Evolutionary conservation across 2,113 vertebrate genomes (phyloP).

Genomic region (Osmerus mordax): DNA sequence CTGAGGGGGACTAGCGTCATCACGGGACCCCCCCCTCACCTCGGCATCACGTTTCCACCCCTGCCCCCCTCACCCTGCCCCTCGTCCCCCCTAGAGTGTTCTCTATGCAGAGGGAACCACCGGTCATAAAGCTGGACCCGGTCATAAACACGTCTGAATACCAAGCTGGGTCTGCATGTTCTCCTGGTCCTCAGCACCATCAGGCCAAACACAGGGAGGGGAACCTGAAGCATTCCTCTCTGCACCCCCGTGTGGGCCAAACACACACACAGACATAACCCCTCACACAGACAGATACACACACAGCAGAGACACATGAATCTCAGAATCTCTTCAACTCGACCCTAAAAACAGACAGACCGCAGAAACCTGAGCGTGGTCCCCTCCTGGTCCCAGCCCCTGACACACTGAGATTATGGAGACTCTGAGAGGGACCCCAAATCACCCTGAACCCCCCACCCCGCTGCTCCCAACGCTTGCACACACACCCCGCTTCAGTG

Average conservation of each 20-base stretch:
- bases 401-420: too few species aligned
- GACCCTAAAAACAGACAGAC: neutral
- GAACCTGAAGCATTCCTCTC: neutral
- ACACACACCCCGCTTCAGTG: too few species aligned
- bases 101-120: slow-evolving; percentile 62
- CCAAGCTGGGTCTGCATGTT: neutral
- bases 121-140: slow-evolving; percentile 44
- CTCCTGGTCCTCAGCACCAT: slow-evolving; percentile 20
- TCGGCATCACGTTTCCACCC: neutral
- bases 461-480: too few species aligned
- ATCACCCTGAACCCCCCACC: too few species aligned
- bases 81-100: slow-evolving; percentile 12
- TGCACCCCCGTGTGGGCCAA: neutral
- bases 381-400: too few species aligned
- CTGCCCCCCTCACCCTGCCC: neutral
- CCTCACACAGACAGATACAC: neutral
- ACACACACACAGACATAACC: neutral
- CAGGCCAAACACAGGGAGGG: slow-evolving; percentile 38
- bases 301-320: neutral
- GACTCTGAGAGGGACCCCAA: too few species aligned
- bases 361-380: neutral
- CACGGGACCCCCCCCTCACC: slow-evolving; percentile 12
- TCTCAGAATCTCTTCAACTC: neutral
- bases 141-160: slow-evolving; percentile 45
- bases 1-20: slow-evolving; percentile 22